Evolutionary conservation across 2,797 vertebrate species (phyloP), one percentile per base, ranked within the genome.

Genomic region (Hafferia zeledoni): DNA sequence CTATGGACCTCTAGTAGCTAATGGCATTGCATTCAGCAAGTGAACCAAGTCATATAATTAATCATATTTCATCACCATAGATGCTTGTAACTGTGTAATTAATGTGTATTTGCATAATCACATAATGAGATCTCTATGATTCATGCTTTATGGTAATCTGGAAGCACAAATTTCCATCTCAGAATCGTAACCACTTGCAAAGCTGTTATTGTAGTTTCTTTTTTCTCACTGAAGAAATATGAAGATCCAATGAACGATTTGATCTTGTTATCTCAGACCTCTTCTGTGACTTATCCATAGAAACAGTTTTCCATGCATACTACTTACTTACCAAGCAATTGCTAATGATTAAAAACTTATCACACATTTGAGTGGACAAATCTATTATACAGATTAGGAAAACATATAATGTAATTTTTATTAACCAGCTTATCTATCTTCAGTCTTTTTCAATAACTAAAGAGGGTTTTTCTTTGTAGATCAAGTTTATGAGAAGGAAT

Each of bases 1-100:
- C 93, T 96, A 96, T 89, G 81, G 87, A 86, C 41, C 69, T 90
- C 84, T 92, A 92, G 78, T 64, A 90, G 89, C 94, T 97, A 96
- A 97, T 94, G 94, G 75, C 83, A 94, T 83, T 95, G 87, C 70
- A 70, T 91, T 97, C 77, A 87, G 72, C 79, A 92, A 94, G 63
- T 81, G 50, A 97, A 86, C 60, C 65, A 90, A 96, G 71, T 95
- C 60, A 95, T 96, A 94, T 88, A 97, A 97, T 97, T 97, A 97
- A 97, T 97, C 96, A 96, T 95, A 97, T 96, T 97, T 97, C 95
- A 95, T 92, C 95, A 94, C 55, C 72, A 86, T 97, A 89, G 96
- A 96, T 95, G 93, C 83, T 96, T 97, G 65, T 97, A 96, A 97
- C 97, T 97, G 90, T 97, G 95, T 96, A 95, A 97, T 98, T 96